phyloP scores from a whole-genome alignment of 2,888 invertebrate species.

The Tromatobia lineatoria region DNA sequence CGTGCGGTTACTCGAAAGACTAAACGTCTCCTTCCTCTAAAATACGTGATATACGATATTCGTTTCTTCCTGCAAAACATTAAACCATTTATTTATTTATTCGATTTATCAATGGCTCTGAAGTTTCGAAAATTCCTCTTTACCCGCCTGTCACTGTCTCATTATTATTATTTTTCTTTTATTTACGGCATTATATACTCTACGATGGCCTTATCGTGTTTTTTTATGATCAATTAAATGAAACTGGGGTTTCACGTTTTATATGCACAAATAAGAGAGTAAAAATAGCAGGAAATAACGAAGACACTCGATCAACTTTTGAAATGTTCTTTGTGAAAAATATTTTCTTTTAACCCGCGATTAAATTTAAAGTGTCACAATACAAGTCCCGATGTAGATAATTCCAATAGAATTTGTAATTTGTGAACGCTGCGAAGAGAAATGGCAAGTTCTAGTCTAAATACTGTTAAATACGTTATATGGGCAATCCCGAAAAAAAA shows the following conservation, averaged over 20 bases:
- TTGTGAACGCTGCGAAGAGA: slow-evolving; percentile 20
- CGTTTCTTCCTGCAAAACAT: slow-evolving; percentile 55
- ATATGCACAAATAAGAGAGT: slow-evolving; percentile 14
- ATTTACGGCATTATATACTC: neutral
- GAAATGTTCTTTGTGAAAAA: slow-evolving; percentile 3
- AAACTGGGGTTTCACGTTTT: slow-evolving; percentile 7
- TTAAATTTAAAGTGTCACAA: neutral
- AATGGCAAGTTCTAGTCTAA: slow-evolving; percentile 57
- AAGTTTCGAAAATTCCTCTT: slow-evolving; percentile 16
- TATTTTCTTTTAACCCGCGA: slow-evolving; percentile 16
- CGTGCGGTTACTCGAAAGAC: neutral
- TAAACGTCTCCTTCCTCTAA: slow-evolving; percentile 15
- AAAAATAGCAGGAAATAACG: neutral
- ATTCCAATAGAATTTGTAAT: slow-evolving; percentile 31
- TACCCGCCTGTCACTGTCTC: neutral
- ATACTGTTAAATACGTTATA: slow-evolving; percentile 28
- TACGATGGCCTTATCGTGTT: neutral
- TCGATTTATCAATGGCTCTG: slow-evolving; percentile 22
- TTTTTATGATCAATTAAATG: slow-evolving; percentile 1
- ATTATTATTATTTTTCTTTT: slow-evolving; percentile 10
- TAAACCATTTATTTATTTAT: slow-evolving; percentile 64
- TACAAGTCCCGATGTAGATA: slow-evolving; percentile 22
- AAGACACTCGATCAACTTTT: neutral
- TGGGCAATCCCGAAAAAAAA: slow-evolving; percentile 23
- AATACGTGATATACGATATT: slow-evolving; percentile 39